phyloP scores from a whole-genome alignment of 1,140 invertebrate species.

The Diprion similis region DNA sequence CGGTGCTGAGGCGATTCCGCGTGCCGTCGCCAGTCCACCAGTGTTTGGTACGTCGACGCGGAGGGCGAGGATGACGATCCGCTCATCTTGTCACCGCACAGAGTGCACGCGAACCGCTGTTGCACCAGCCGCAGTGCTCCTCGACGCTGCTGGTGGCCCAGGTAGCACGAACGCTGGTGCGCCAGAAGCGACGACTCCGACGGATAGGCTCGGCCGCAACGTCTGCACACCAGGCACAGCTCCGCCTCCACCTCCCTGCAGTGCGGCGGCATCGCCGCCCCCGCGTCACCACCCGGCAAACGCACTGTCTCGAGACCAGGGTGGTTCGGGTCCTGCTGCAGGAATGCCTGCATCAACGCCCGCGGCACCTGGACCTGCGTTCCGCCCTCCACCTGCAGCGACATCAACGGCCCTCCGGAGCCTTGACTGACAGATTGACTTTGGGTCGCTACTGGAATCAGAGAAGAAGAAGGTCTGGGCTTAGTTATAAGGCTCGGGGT shows the following conservation, averaged over 20 bases:
- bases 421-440: constrained; percentile 38
- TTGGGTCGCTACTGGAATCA: constrained; percentile 55
- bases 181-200: constrained; percentile 73
- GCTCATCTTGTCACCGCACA: constrained; percentile 64
- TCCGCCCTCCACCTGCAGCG: constrained; percentile 59
- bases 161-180: constrained; percentile 76
- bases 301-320: constrained; percentile 72
- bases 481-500: too few species aligned
- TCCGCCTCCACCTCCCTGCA: constrained; percentile 74
- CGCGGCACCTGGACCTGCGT: constrained; percentile 70
- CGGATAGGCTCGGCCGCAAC: constrained; percentile 83
- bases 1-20: constrained; percentile 68
- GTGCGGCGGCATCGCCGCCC: constrained; percentile 50
- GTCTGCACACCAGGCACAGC: constrained; percentile 84
- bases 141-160: constrained; percentile 69
- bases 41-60: constrained; percentile 62
- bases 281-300: constrained; percentile 62
- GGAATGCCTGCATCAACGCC: constrained; percentile 69
- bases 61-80: constrained; percentile 58
- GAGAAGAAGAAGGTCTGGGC: constrained; percentile 15
- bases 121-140: constrained; percentile 72
- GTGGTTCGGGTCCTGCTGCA: constrained; percentile 70
- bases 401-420: constrained; percentile 41
- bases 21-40: constrained; percentile 72
- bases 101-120: constrained; percentile 73